Percentiles rank a stretch among this genome's conserved stretches.
Evolutionary conservation across 1,140 invertebrate species (phyloP).

Genomic region (Cydia fagiglandana): DNA sequence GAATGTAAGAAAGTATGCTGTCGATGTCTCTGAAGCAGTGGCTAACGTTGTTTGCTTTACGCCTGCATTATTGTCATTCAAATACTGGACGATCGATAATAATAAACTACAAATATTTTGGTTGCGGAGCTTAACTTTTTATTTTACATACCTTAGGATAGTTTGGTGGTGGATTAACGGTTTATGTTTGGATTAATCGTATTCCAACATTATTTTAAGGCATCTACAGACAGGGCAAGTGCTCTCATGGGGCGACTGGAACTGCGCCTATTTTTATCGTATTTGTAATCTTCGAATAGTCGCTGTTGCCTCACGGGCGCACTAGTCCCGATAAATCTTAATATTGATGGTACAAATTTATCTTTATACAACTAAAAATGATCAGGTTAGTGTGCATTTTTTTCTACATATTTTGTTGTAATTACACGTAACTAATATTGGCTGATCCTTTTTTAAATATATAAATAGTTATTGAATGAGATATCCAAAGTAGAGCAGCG

Average conservation of each 20-base stretch:
- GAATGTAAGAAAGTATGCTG: neutral
- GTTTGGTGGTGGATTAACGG: neutral
- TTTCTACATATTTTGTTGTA: too few species aligned
- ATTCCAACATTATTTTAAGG: too few species aligned
- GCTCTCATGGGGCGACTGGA: too few species aligned
- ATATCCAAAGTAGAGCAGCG: slow-evolving; percentile 44
- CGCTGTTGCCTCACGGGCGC: too few species aligned
- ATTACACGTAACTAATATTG: too few species aligned
- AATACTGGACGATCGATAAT: slow-evolving; percentile 52
- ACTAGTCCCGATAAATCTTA: too few species aligned
- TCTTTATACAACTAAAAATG: too few species aligned
- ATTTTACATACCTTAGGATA: neutral
- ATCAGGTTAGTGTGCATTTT: too few species aligned
- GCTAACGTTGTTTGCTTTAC: slow-evolving; percentile 53
- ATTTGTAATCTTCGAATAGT: too few species aligned
- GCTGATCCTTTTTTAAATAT: neutral
- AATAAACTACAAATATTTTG: slow-evolving; percentile 33
- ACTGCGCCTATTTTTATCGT: too few species aligned
- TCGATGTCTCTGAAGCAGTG: slow-evolving; percentile 38
- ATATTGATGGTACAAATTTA: too few species aligned
- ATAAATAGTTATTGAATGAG: slow-evolving; percentile 51
- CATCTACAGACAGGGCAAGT: too few species aligned
- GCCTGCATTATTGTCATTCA: slow-evolving; percentile 59
- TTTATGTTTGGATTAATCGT: slow-evolving; percentile 16
- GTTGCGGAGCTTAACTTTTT: slow-evolving; percentile 11